Conservation (phyloP, 2,113 vertebrate species). For the Carettochelys insculpta region DNA sequence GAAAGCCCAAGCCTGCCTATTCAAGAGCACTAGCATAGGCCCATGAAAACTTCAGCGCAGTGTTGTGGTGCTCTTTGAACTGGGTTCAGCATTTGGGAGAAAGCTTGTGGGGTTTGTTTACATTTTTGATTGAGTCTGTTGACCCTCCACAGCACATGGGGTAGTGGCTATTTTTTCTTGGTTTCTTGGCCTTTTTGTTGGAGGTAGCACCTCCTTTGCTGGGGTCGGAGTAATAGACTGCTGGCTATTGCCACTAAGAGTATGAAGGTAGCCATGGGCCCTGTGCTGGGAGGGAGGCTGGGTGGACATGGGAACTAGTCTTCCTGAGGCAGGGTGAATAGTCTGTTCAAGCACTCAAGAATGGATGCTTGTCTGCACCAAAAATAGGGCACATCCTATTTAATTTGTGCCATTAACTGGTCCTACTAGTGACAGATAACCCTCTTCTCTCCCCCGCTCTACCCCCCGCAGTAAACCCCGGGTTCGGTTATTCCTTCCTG, state of each 20-base stretch:
- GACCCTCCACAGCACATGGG: no score
- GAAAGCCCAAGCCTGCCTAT: background rate
- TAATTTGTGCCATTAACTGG: no score
- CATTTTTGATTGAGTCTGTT: background rate
- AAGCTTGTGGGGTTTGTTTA: background rate
- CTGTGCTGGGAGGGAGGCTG: background rate
- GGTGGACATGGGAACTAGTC: background rate
- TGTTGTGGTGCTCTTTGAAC: background rate
- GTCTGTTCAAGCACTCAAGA: background rate
- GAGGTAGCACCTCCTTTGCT: background rate
- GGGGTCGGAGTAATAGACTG: background rate
- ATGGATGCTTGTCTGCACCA: no score
- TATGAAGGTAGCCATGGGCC: background rate
- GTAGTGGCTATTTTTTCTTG: background rate
- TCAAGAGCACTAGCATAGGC: fast-evolving
- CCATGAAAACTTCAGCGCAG: background rate
- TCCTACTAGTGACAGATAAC: no score
- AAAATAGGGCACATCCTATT: no score
- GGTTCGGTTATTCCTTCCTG: no score
- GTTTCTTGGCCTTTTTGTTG: background rate
- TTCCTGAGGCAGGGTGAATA: background rate
- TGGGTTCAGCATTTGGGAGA: background rate
- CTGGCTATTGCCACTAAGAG: background rate
- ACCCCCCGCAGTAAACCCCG: no score
- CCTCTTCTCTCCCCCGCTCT: no score